Evolutionary conservation across 1,140 invertebrate species (phyloP).

Genomic region (Ctenoplectra terminalis): DNA sequence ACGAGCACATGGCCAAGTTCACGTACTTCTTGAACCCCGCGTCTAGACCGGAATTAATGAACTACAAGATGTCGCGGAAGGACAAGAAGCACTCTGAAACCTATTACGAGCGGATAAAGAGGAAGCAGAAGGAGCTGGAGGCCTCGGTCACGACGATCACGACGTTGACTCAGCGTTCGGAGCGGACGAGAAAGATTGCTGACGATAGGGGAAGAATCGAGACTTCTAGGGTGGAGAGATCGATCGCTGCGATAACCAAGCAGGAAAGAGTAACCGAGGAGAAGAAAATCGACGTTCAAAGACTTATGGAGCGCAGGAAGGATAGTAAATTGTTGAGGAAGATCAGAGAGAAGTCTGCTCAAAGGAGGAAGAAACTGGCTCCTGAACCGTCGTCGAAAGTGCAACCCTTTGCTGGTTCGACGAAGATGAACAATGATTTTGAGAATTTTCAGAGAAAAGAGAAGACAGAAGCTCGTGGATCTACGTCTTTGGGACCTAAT

Average conservation of each 20-base stretch:
- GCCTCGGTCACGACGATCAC: slow-evolving; percentile 55
- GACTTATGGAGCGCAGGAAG: slow-evolving; percentile 8
- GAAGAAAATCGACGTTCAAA: slow-evolving; percentile 14
- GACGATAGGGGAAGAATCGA: background rate
- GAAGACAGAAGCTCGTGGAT: background rate
- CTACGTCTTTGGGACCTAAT: background rate
- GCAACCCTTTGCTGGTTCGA: background rate
- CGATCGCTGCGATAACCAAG: background rate
- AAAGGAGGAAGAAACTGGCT: slow-evolving; percentile 55
- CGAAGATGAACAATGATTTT: background rate
- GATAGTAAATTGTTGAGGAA: slow-evolving; percentile 56
- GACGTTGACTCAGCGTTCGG: background rate
- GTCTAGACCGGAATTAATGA: slow-evolving; percentile 67
- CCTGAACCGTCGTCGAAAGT: slow-evolving; percentile 43
- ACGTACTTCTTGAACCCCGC: slow-evolving; percentile 77
- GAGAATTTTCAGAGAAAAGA: background rate
- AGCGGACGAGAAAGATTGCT: too few relatives aligned
- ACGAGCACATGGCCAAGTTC: slow-evolving; percentile 69
- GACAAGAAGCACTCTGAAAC: slow-evolving; percentile 81
- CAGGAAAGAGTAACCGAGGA: background rate
- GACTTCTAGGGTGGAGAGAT: background rate
- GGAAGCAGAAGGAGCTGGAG: slow-evolving; percentile 59
- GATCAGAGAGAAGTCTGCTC: slow-evolving; percentile 54
- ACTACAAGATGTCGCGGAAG: slow-evolving; percentile 78
- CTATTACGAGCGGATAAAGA: slow-evolving; percentile 74